Evolutionary conservation across 2,113 vertebrate species (phyloP), one percentile per base, ranked within the genome.

Genomic region (Vulpes ferrilata): DNA sequence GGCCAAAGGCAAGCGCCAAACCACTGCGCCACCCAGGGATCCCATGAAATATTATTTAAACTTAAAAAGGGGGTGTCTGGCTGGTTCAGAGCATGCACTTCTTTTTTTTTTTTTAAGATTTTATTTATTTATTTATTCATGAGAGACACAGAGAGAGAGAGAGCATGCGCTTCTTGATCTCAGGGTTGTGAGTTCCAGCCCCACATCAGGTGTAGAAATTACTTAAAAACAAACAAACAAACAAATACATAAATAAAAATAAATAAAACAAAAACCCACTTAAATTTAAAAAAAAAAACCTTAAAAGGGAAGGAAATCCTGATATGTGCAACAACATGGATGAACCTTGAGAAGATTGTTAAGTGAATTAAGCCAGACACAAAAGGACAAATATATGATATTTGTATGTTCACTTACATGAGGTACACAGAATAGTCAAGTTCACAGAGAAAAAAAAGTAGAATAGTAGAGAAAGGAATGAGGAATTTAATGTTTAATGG

Each of bases 291-390:
- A n/a, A 20, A 43, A 12, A 74, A 67, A 1, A 38, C 10, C 51
- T 48, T 84, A 55, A 62, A 95, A 94, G 57, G 30, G 43, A 84
- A 88, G 38, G 6, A 79, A 79, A 92, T 78, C 74, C 43, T 87
- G 20, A 95, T 55, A 69, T 1, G 55, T 64, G 30, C 57, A 65
- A 60, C 16, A 69, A 74, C 30, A 67, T 35, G n/a, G 48, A 20
- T 88, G n/a, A 82, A 88, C 5, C 74, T 48, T 57, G 11, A 64
- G 80, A 92, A 81, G 9, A 48, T 23, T 65, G 9, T 84, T 79
- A 86, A 53, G 53, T 38, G 43, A 95, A 87, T 81, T 82, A 64
- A 92, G 57, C 15, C 55, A 65, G 20, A 48, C 27, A 87, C 6
- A 32, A 91, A 88, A 78, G 35, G 11, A 81, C 32, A 73, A 80